phyloP scores from a whole-genome alignment of 2,888 invertebrate species.

The Diogma glabrata region DNA sequence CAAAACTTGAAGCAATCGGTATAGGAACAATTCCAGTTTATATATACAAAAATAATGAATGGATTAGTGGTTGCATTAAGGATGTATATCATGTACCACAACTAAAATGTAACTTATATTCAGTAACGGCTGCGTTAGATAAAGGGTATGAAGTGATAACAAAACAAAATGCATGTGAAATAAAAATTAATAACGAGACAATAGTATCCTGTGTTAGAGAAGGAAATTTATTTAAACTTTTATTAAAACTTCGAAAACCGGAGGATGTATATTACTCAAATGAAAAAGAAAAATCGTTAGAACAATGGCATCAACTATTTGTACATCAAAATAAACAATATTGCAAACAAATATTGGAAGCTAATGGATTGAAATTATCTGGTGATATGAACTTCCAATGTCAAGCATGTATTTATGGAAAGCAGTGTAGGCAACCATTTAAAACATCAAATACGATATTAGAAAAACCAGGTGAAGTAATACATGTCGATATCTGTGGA shows the following conservation, averaged over 20 bases:
- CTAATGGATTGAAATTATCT: no score
- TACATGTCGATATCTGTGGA: no score
- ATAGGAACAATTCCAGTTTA: neutral
- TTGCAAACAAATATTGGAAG: no score
- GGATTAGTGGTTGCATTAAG: no score
- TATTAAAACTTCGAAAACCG: neutral
- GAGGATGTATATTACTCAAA: neutral
- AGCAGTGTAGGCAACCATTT: no score
- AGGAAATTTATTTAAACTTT: conserved; percentile 7
- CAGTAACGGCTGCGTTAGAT: conserved; percentile 11
- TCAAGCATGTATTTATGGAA: no score
- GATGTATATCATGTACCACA: no score
- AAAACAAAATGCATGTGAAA: conserved; percentile 9
- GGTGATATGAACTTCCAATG: no score
- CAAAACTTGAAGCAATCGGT: neutral
- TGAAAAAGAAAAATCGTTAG: neutral
- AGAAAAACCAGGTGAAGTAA: no score
- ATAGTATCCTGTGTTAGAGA: conserved; percentile 8
- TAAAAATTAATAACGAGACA: conserved; percentile 6
- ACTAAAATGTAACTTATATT: no score
- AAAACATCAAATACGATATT: no score
- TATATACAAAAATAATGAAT: neutral
- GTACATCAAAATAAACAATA: no score
- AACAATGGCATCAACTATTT: neutral
- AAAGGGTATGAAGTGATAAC: conserved; percentile 12